These are phyloP conservation scores for Cromileptes altivelis DNA, from an alignment of 2,113 vertebrate genomes.

Conservation along the genomic window DNA sequence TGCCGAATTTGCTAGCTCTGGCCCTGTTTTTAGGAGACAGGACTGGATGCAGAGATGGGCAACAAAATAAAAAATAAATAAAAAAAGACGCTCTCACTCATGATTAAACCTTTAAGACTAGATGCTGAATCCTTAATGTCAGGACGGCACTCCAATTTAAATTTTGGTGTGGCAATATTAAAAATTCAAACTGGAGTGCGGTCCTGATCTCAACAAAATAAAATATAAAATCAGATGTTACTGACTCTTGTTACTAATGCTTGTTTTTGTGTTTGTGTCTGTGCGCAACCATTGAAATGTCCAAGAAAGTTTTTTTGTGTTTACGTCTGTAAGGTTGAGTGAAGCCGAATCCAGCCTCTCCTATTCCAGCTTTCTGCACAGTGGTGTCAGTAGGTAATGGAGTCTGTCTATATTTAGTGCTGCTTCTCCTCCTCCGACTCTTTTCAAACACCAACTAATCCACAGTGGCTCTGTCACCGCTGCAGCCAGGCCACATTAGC, in stretches of 20 bases:
- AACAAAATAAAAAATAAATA: too few species aligned
- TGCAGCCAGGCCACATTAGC: slow-evolving; percentile 7
- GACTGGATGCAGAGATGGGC: neutral
- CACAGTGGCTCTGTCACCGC: neutral
- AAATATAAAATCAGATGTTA: neutral
- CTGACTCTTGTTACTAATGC: neutral
- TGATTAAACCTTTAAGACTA: too few species aligned
- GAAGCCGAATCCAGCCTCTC: neutral
- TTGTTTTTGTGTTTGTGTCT: neutral
- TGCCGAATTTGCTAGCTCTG: too few species aligned
- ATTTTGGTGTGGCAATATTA: too few species aligned
- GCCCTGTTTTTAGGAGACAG: too few species aligned
- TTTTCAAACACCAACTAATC: slow-evolving; percentile 21
- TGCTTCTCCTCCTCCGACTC: slow-evolving; percentile 5
- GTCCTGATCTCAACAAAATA: too few species aligned
- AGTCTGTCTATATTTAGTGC: slow-evolving; percentile 72
- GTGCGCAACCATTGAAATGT: neutral
- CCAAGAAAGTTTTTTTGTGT: neutral
- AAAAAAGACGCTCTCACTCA: too few species aligned
- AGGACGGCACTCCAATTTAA: too few species aligned
- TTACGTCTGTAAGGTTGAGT: neutral
- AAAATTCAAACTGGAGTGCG: too few species aligned
- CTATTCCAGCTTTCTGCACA: slow-evolving; percentile 29
- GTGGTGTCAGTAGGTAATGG: slow-evolving; percentile 53
- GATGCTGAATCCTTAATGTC: too few species aligned